These are phyloP conservation scores for Osmoderma eremita DNA, from an alignment of 2,888 invertebrate genomes.

Conservation along the genomic window DNA sequence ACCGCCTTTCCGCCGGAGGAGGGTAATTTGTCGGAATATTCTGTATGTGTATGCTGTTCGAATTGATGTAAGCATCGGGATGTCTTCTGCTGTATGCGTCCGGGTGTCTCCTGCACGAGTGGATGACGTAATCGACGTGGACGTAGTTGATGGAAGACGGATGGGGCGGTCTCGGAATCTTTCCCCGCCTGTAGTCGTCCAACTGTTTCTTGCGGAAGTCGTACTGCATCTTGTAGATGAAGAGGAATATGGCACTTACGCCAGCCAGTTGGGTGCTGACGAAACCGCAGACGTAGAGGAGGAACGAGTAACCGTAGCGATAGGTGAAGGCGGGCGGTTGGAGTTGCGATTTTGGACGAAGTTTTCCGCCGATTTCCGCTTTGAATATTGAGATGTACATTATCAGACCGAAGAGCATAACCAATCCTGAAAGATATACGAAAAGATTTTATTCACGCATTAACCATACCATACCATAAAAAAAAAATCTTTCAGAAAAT, in stretches of 20 bases:
- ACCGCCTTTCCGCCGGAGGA: constrained; percentile 68
- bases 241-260: constrained; percentile 86
- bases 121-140: constrained; percentile 57
- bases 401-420: constrained; percentile 90
- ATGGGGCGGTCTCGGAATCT: constrained; percentile 63
- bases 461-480: too few relatives aligned
- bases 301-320: constrained; percentile 88
- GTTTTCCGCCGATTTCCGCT: constrained; percentile 88
- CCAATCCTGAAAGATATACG: constrained; percentile 73
- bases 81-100: constrained; percentile 60
- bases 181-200: constrained; percentile 67
- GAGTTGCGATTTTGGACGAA: constrained; percentile 81
- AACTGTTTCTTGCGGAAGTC: constrained; percentile 67
- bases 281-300: constrained; percentile 86
- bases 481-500: too few relatives aligned
- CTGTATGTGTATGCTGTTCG: constrained; percentile 60
- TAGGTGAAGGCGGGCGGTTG: constrained; percentile 85
- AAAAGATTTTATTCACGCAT: too few relatives aligned
- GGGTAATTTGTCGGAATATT: constrained; percentile 57
- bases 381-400: constrained; percentile 94
- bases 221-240: constrained; percentile 80
- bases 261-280: constrained; percentile 87
- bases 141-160: constrained; percentile 55
- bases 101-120: constrained; percentile 53
- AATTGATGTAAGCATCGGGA: constrained; percentile 63